Conservation (phyloP, 2,888 invertebrate genomes). For the Ophion obscuratus region DNA sequence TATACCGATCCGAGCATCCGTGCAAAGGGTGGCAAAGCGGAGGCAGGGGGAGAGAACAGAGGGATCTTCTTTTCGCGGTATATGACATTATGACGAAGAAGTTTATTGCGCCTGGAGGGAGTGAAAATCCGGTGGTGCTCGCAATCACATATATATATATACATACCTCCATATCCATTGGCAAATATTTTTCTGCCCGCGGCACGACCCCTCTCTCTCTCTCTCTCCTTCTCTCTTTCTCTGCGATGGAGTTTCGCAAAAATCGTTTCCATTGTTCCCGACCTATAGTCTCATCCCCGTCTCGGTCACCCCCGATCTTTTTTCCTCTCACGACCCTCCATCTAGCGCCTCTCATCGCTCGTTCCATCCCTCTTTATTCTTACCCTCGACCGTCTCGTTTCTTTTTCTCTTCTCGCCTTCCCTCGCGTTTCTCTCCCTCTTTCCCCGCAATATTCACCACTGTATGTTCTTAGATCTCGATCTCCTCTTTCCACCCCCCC, state of each 20-base stretch:
- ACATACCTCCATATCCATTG: constrained; percentile 64
- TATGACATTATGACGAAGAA: constrained; percentile 67
- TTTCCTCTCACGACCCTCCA: constrained; percentile 43
- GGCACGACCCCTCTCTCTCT: constrained; percentile 50
- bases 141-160: constrained; percentile 52
- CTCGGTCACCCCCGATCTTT: constrained; percentile 56
- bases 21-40: neutral
- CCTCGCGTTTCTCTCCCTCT: neutral
- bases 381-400: constrained; percentile 52
- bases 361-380: constrained; percentile 35
- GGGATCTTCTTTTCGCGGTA: constrained; percentile 55
- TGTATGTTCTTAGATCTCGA: constrained; percentile 52
- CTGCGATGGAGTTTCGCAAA: constrained; percentile 70
- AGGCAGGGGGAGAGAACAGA: constrained; percentile 9
- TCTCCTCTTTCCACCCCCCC: neutral
- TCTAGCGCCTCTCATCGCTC: constrained; percentile 38
- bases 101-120: constrained; percentile 67
- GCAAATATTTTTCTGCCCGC: constrained; percentile 76
- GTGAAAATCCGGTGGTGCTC: constrained; percentile 66
- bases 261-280: constrained; percentile 75
- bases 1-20: neutral
- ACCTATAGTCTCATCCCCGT: constrained; percentile 66
- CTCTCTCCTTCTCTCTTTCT: neutral
- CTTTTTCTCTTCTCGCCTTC: constrained; percentile 46
- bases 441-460: constrained; percentile 5